Percentiles rank a stretch among this genome's conserved stretches.
Conservation (phyloP, 2,797 vertebrate species). For the Cottoperca gobio region DNA sequence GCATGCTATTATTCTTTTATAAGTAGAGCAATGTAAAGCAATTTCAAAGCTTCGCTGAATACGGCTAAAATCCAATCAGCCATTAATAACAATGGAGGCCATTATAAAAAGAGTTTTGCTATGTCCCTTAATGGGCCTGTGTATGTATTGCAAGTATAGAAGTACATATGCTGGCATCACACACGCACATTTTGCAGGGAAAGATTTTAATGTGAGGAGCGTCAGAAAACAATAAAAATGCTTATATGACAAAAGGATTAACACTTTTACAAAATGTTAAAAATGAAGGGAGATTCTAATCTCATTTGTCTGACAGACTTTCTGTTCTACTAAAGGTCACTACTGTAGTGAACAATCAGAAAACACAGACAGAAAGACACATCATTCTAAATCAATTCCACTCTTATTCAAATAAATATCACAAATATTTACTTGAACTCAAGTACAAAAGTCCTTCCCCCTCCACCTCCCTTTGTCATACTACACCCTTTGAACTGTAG, state of each 20-base stretch:
- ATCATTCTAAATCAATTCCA: neutral
- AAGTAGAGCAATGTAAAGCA: neutral
- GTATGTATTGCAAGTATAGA: neutral
- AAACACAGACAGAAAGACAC: neutral
- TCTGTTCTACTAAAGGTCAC: neutral
- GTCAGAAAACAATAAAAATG: neutral
- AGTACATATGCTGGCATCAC: neutral
- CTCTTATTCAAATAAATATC: neutral
- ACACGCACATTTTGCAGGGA: neutral
- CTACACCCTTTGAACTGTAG: neutral
- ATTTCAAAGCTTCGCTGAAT: slow-evolving; percentile 19
- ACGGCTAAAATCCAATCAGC: slow-evolving; percentile 2
- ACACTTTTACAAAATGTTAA: neutral
- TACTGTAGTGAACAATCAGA: neutral
- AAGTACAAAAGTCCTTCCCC: neutral
- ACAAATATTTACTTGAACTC: neutral
- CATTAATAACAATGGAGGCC: slow-evolving; percentile 2
- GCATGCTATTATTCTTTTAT: neutral
- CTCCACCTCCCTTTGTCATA: neutral
- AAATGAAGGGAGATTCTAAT: neutral
- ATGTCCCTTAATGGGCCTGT: neutral
- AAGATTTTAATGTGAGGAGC: neutral
- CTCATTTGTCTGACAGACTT: neutral
- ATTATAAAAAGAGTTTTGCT: neutral
- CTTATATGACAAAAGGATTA: neutral